A percentile compares a stretch with the other conserved stretches of the same genome.
Evolutionary conservation across 2,113 vertebrate species (phyloP).

Genomic region (Silurus asotus): DNA sequence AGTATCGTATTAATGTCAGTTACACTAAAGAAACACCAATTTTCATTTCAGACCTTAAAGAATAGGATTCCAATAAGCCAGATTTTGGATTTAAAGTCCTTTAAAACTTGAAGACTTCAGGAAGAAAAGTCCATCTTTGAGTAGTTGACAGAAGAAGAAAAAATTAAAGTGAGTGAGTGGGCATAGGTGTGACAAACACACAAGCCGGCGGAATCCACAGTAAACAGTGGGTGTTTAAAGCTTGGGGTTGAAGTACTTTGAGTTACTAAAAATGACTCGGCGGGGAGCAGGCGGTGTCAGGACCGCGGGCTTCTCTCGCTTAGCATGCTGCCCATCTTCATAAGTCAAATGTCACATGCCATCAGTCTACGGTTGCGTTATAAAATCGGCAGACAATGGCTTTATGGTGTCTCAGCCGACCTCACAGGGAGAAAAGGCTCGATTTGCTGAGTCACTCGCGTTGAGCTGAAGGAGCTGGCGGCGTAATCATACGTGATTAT

Average conservation of each 20-base stretch:
- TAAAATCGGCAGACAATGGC: slow-evolving; percentile 55
- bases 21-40: neutral
- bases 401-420: slow-evolving; percentile 24
- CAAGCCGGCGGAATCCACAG: neutral
- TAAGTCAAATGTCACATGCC: slow-evolving; percentile 75
- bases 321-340: slow-evolving; percentile 60
- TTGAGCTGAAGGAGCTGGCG: neutral
- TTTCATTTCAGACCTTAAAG: neutral
- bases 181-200: neutral
- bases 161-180: neutral
- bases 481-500: slow-evolving; percentile 2
- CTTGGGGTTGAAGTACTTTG: slow-evolving; percentile 56
- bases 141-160: neutral
- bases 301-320: slow-evolving; percentile 44
- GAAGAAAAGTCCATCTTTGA: neutral
- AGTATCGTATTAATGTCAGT: neutral
- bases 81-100: neutral
- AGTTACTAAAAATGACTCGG: slow-evolving; percentile 72
- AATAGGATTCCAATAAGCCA: neutral
- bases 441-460: slow-evolving; percentile 19
- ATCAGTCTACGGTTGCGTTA: slow-evolving; percentile 61
- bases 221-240: slow-evolving; percentile 58
- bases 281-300: slow-evolving; percentile 63
- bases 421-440: neutral
- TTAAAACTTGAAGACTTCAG: neutral